These are phyloP conservation scores for Corticium candelabrum DNA, from an alignment of 37 sponge, comb jelly and placozoan species.

Conservation along the genomic window DNA sequence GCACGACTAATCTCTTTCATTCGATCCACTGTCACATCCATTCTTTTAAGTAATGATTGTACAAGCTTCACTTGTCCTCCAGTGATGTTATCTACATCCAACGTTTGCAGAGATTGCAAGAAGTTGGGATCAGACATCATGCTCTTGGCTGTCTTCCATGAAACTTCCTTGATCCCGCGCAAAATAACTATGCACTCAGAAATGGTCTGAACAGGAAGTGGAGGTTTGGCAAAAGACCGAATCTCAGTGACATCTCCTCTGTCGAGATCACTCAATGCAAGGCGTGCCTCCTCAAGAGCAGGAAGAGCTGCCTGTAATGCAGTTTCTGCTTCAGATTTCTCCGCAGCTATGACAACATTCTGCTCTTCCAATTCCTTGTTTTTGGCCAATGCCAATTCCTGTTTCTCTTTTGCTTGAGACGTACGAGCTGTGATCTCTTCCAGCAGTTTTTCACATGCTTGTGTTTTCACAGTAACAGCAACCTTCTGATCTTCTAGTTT, in stretches of 20 bases:
- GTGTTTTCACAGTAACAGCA: slow-evolving; percentile 83
- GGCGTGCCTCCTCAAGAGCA: slow-evolving; percentile 91
- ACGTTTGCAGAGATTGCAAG: slow-evolving; percentile 64
- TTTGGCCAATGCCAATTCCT: slow-evolving; percentile 83
- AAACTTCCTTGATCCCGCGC: slow-evolving; percentile 74
- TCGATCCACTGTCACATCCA: slow-evolving; percentile 60
- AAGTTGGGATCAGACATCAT: slow-evolving; percentile 98
- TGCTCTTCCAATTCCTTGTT: slow-evolving; percentile 96
- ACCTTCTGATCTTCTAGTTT: slow-evolving; percentile 93
- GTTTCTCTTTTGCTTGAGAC: slow-evolving; percentile 75
- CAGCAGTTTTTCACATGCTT: slow-evolving; percentile 81
- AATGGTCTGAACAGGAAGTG: slow-evolving; percentile 86
- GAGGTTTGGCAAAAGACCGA: slow-evolving; percentile 95
- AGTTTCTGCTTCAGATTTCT: slow-evolving; percentile 87
- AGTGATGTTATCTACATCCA: slow-evolving; percentile 90
- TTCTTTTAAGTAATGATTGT: slow-evolving; percentile 31
- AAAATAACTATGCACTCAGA: slow-evolving; percentile 90
- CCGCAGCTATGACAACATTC: slow-evolving; percentile 79
- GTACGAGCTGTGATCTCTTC: slow-evolving; percentile 74
- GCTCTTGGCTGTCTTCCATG: slow-evolving; percentile 94
- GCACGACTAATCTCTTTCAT: slow-evolving; percentile 90
- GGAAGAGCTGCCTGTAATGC: slow-evolving; percentile 87
- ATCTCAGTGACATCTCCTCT: slow-evolving; percentile 94
- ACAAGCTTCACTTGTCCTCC: slow-evolving; percentile 52
- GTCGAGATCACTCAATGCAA: slow-evolving; percentile 88